phyloP scores from a whole-genome alignment of 1,140 invertebrate genomes.

The Panulirus ornatus region DNA sequence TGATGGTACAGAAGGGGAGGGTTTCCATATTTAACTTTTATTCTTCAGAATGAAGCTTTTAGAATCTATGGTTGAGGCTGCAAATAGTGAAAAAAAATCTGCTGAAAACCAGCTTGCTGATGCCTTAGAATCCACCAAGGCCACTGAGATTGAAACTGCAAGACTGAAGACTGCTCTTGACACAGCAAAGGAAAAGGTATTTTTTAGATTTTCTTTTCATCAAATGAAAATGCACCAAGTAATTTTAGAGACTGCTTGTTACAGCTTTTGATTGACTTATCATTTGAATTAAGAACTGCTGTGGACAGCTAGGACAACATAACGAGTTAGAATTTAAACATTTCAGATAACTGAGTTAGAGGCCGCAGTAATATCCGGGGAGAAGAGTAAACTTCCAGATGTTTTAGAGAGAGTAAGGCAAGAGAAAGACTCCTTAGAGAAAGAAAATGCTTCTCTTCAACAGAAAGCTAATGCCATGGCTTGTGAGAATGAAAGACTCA shows the following conservation, averaged over 20 bases:
- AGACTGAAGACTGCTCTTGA: constrained; percentile 87
- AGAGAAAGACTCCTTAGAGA: constrained; percentile 85
- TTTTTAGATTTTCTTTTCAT: no score
- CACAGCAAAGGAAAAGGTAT: constrained; percentile 84
- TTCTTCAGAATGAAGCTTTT: constrained; percentile 78
- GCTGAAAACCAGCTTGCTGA: constrained; percentile 85
- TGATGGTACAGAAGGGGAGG: no score
- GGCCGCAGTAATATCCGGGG: constrained; percentile 81
- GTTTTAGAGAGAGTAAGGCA: constrained; percentile 84
- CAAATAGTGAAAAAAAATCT: constrained; percentile 85
- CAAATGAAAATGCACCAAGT: no score
- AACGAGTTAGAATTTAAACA: no score
- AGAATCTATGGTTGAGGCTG: constrained; percentile 85
- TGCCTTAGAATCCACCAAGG: constrained; percentile 84
- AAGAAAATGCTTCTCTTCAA: constrained; percentile 85
- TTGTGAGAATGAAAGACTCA: constrained; percentile 86
- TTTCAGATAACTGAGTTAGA: constrained; percentile 79
- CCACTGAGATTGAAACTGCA: constrained; percentile 86
- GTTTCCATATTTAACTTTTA: constrained; percentile 13
- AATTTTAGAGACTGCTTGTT: no score
- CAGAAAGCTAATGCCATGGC: constrained; percentile 88
- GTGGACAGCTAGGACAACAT: no score
- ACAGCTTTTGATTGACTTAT: no score
- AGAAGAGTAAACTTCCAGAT: constrained; percentile 85
- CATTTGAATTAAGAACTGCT: no score